Base-by-base conservation (phyloP, 2,797 vertebrate genomes). In the Callimico goeldii region DNA sequence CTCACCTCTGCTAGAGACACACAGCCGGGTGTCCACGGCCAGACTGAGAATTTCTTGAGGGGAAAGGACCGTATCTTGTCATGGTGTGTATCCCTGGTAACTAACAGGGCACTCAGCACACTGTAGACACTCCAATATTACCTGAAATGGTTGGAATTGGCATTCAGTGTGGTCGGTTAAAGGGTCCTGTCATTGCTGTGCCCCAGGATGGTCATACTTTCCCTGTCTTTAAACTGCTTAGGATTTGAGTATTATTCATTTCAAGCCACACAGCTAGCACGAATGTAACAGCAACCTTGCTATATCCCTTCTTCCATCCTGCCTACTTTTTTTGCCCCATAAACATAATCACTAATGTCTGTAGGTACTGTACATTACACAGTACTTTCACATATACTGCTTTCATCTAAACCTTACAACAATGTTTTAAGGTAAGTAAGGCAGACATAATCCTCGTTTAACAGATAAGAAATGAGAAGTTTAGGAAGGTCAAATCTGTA, bases 381-480 rank as follows among this genome's bases (percentile, higher is more conserved):
- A 88, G 5, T 43, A 57, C 88, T 67, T 96, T 67, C 61, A 77
- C 4, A 81, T 9, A 43, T 19, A 20, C 13, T 41, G 39, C 87
- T 95, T 94, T 75, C 55, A 75, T 72, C 67, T 90, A 36, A 70
- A 46, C 81, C 39, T 90, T 76, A 93, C 41, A 28, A 81, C 39
- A 46, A 61, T n/a, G 5, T 92, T 93, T 81, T 10, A 24, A 84
- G 26, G 48, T 43, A 96, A n/a, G 43, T 13, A 73, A 82, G 52
- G 24, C 41, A 87, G 57, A 83, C 22, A 80, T 3, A 87, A 30
- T 28, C 55, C 50, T 28, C 43, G 70, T 48, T 57, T 90, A 88
- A 96, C 61, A 94, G 77, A 64, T 19, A 55, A 83, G 33, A 50
- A 95, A 84, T 28, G 12, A 95, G 57, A 87, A 80, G 61, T 57